These are phyloP conservation scores for Catharus minimus DNA, from an alignment of 2,113 vertebrate genomes.

Conservation along the genomic window DNA sequence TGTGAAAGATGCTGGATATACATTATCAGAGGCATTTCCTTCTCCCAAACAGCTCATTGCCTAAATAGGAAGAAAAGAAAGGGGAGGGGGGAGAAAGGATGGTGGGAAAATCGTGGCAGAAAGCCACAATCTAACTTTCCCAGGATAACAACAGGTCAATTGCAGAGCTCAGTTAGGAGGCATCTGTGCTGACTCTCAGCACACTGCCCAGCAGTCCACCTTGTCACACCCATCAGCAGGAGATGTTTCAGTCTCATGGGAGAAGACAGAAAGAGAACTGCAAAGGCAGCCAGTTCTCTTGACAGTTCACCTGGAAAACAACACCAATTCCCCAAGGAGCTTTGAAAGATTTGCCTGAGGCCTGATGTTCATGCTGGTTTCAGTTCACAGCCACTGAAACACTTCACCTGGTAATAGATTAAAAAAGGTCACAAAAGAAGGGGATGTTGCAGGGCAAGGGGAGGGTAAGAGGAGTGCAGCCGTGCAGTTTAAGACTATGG, in stretches of 20 bases:
- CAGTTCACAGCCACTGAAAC: neutral
- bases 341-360: neutral
- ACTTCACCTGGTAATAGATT: neutral
- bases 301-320: neutral
- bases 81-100: neutral
- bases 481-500: neutral
- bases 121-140: slow-evolving; percentile 11
- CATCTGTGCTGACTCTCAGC: neutral
- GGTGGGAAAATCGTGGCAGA: neutral
- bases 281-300: neutral
- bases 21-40: slow-evolving; percentile 31
- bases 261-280: neutral
- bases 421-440: neutral
- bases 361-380: neutral
- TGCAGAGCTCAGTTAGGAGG: neutral
- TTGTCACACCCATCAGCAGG: rapidly evolving
- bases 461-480: neutral
- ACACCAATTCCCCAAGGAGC: neutral
- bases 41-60: slow-evolving; percentile 13
- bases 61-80: slow-evolving; percentile 33
- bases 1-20: neutral
- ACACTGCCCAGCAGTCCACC: neutral
- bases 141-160: neutral
- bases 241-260: neutral
- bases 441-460: neutral